These are phyloP conservation scores for Galeopterus variegatus DNA, from an alignment of 2,113 vertebrate species.

Conservation along the genomic window DNA sequence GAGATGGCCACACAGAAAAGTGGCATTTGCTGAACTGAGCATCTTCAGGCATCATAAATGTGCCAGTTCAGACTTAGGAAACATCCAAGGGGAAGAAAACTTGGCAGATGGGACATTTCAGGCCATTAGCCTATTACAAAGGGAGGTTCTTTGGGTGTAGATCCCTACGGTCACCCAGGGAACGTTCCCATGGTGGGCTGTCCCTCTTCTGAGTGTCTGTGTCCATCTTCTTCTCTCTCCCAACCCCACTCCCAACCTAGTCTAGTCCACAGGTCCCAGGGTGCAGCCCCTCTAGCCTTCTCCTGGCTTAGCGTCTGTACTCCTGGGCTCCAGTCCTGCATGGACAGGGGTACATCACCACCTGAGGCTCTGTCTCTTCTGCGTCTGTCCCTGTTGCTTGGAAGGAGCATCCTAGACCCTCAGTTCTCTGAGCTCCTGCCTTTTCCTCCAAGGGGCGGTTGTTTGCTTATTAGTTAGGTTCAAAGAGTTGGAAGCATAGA, in stretches of 20 bases:
- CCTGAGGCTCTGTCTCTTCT: not conserved
- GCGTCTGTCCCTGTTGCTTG: not conserved
- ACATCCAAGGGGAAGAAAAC: not conserved
- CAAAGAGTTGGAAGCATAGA: not conserved
- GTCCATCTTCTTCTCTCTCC: not conserved
- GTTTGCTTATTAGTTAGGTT: not conserved
- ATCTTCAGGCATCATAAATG: not conserved
- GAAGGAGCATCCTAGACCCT: not conserved
- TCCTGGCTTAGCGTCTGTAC: not conserved
- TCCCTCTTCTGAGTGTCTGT: not conserved
- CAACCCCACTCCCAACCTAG: not conserved
- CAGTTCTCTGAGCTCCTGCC: not conserved
- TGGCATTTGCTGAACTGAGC: conserved; percentile 10
- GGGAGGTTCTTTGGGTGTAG: not conserved
- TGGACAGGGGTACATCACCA: fast-evolving
- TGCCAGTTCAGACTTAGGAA: not conserved
- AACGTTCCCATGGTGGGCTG: fast-evolving
- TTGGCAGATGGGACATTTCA: not conserved
- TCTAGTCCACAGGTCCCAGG: not conserved
- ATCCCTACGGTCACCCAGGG: not conserved
- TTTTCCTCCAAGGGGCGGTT: not conserved
- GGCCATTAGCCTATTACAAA: not conserved
- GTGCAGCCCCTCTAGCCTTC: not conserved
- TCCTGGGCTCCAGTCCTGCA: not conserved
- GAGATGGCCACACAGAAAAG: not conserved